phyloP scores from a whole-genome alignment of 2,888 invertebrate species.

The Tipula lateralis region DNA sequence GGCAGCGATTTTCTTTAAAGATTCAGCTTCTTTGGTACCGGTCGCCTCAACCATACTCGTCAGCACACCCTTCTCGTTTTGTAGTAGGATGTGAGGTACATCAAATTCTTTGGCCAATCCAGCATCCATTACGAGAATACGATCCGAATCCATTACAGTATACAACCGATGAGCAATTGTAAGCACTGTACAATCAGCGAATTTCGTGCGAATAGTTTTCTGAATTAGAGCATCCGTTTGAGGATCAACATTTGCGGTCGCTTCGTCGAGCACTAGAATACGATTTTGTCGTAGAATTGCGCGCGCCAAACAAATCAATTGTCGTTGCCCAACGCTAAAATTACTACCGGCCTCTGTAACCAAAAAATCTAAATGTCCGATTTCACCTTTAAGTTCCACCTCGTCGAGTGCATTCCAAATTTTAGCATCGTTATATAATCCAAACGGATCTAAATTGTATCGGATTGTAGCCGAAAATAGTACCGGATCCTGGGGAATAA shows the following conservation, averaged over 20 bases:
- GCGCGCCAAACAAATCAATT: conserved; percentile 59
- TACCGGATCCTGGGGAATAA: conserved; percentile 57
- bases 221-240: conserved; percentile 24
- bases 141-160: conserved; percentile 27
- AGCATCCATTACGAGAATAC: conserved; percentile 66
- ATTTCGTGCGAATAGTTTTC: conserved; percentile 12
- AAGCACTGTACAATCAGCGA: conserved; percentile 26
- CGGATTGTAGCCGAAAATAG: conserved; percentile 36
- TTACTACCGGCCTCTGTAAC: conserved; percentile 56
- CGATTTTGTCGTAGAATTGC: conserved; percentile 60
- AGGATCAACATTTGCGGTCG: conserved; percentile 65
- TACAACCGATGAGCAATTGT: conserved; percentile 19
- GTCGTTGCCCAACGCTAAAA: conserved; percentile 49
- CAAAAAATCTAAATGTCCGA: conserved; percentile 52
- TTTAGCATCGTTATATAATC: conserved; percentile 44
- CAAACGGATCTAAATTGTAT: conserved; percentile 39
- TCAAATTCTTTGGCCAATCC: conserved; percentile 65
- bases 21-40: conserved; percentile 47
- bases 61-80: conserved; percentile 57
- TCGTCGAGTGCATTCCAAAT: conserved; percentile 46
- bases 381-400: conserved; percentile 54
- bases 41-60: conserved; percentile 68
- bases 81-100: conserved; percentile 35
- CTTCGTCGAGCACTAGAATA: conserved; percentile 63
- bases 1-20: not conserved